Conservation (phyloP, 2,797 vertebrate genomes). For the Phrynocephalus forsythii region DNA sequence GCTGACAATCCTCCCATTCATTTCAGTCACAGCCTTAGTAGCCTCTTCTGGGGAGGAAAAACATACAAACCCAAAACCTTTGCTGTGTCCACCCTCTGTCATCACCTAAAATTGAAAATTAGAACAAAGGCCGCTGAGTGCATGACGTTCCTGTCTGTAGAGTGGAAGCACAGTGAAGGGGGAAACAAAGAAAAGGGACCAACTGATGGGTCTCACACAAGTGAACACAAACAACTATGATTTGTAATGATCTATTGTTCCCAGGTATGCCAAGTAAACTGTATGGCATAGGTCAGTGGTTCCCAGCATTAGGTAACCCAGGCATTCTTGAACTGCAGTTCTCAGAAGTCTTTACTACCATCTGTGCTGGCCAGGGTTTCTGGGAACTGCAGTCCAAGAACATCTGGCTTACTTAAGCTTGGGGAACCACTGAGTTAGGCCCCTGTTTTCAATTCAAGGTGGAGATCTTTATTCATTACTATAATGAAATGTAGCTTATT, state of each 20-base stretch:
- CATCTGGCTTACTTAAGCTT: no score
- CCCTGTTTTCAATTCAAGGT: constrained; percentile 5
- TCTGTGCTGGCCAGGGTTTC: no score
- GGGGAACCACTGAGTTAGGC: background rate
- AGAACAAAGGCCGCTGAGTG: constrained; percentile 62
- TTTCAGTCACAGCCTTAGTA: constrained; percentile 97
- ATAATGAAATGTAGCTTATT: background rate
- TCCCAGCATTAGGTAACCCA: background rate
- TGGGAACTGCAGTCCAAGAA: no score
- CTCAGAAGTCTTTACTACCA: no score
- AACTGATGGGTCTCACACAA: background rate
- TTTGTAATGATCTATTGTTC: no score
- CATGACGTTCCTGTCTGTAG: background rate
- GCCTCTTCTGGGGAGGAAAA: constrained; percentile 99
- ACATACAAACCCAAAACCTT: constrained; percentile 98
- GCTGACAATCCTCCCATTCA: constrained; percentile 95
- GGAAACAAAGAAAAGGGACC: background rate
- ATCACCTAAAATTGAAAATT: constrained; percentile 88
- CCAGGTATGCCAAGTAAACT: background rate
- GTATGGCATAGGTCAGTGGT: background rate
- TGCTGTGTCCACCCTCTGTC: constrained; percentile 94
- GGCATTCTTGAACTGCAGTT: no score
- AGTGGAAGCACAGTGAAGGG: background rate
- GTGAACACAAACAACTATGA: no score
- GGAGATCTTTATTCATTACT: background rate